Base-by-base conservation (phyloP, 2,888 invertebrate genomes). In the Drosophila antonietae region DNA sequence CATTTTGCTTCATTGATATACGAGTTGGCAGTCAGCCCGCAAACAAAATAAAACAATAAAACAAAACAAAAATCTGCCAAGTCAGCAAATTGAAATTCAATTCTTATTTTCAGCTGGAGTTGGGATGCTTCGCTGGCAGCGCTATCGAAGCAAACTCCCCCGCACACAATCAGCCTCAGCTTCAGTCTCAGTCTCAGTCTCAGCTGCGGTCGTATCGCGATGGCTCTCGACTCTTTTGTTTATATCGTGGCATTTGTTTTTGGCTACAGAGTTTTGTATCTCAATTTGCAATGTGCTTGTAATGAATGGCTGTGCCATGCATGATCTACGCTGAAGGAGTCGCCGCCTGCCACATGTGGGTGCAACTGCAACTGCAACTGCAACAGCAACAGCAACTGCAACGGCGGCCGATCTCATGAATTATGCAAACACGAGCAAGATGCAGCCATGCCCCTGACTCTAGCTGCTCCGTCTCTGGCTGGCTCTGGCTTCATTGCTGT, bases 271-370 rank as follows among this genome's bases (percentile, higher is more conserved):
- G 80, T 75, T 83, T 86, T 82, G 88, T 82, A 86, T 86, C 86
- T 87, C 89, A 87, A 87, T 87, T 88, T 87, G 74, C 84, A 80
- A 55, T 71, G 77, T 73, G 81, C 62, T 57, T 58, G 81, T 82
- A 84, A 86, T 83, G 78, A 80, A 86, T 80, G 82, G 86, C 66
- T 69, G 43, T 64, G 74, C 49, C 28, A 51, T 59, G 64, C 55
- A 49, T 49, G 77, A 77, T 77, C 66, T 68, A 51, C 46, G 46
- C 20, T 61, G 59, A 60, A 65, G 67, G 67, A 77, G 66, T 68
- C 63, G 70, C 28, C 23, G 18, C 59, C 8, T n/a, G 41, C 87
- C 82, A 73, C 84, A 55, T 55, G 55, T 55, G 55, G 55, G 55
- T 73, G 75, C 67, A 62, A 62, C 59, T 35, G 65, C 65, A 52